Base-by-base conservation (phyloP, 2,888 invertebrate genomes). In the Sphaerophoria taeniata region DNA sequence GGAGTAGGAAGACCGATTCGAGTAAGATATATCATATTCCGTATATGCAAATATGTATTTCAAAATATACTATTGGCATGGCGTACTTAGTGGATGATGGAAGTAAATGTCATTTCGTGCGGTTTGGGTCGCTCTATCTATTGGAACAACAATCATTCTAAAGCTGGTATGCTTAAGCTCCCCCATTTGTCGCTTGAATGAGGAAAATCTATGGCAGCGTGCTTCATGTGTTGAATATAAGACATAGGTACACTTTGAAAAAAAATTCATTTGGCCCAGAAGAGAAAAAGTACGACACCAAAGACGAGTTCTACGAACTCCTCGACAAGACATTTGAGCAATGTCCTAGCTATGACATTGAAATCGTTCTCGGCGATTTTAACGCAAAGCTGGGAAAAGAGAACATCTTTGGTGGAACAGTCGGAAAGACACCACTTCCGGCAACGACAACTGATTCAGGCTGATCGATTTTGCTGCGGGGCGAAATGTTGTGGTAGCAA, bases 1-100 rank as follows among this genome's bases (percentile, higher is more conserved):
- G 63, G 43, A 60, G 53, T 67, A 39, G 24, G 24, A 24, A 24
- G 6, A 43, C 34, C 31, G 6, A 7, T 39, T 33, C 24, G 24
- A 60, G 24, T 24, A 24, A 24, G 5, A 39, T 36, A 65, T 65
- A 49, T 47, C 31, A 79, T 75, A 74, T 74, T 70, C 51, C 77
- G 24, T 24, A 74, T 83, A 61, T 77, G 78, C 69, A 60, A 74
- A 83, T 74, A 73, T 73, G 70, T 65, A 65, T 77, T 77, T 51
- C 63, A 78, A 73, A 77, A 43, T 24, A 24, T 24, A 24, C 70
- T 70, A 77, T 78, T 74, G 78, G 83, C 60, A 83, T 83, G 78
- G 61, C 24, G 58, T 49, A 53, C 67, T 67, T 39, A 11, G 2
- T 14, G 3, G 16, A 12, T n/a, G 9, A 53, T 53, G n/a, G 49